These are phyloP conservation scores for Gavialis gangeticus DNA, from an alignment of 2,113 vertebrate genomes.

Conservation along the genomic window DNA sequence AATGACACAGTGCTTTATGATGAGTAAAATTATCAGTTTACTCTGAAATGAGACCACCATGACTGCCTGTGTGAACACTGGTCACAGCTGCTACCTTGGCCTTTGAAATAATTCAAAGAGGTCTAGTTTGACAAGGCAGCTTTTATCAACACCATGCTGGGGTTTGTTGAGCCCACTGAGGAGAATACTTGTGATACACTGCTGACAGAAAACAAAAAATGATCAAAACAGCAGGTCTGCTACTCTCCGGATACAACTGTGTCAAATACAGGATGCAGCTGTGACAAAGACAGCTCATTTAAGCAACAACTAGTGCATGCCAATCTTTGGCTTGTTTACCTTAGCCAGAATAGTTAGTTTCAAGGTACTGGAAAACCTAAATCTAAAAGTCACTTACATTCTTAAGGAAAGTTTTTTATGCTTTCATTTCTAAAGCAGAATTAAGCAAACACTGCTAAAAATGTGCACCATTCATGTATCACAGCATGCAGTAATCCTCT, in stretches of 20 bases:
- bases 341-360: neutral
- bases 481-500: neutral
- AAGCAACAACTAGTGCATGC: neutral
- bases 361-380: rapidly evolving
- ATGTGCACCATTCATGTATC: rapidly evolving
- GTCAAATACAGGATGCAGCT: constrained; percentile 76
- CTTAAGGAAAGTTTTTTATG: rapidly evolving
- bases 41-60: constrained; percentile 62
- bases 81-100: constrained; percentile 73
- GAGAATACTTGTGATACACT: neutral
- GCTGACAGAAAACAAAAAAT: constrained; percentile 48
- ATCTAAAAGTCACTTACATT: neutral
- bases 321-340: constrained; percentile 48
- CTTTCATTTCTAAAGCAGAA: rapidly evolving
- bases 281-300: neutral
- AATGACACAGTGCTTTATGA: rapidly evolving
- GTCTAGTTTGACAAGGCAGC: constrained; percentile 54
- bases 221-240: constrained; percentile 52
- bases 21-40: neutral
- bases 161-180: neutral
- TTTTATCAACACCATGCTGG: constrained; percentile 72
- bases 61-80: constrained; percentile 22
- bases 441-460: rapidly evolving
- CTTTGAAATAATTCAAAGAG: constrained; percentile 77
- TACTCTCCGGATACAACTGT: constrained; percentile 52